Evolutionary conservation across 2,888 invertebrate genomes (phyloP).

Genomic region (Graphium colonna): DNA sequence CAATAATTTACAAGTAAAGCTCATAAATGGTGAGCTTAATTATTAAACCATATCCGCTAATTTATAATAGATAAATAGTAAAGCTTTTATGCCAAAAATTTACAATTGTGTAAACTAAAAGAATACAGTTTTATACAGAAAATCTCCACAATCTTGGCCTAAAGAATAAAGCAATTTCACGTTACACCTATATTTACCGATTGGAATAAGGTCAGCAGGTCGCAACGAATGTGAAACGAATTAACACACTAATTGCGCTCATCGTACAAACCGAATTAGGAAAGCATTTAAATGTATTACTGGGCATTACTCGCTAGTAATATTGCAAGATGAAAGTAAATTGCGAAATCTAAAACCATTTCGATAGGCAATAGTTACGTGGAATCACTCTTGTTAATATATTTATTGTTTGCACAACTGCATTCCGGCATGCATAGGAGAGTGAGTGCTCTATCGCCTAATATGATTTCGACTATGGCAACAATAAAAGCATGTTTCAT

Average conservation of each 20-base stretch:
- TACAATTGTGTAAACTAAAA: too few relatives aligned
- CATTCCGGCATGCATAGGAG: too few relatives aligned
- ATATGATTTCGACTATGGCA: too few relatives aligned
- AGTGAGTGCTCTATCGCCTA: too few relatives aligned
- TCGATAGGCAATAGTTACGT: conserved; percentile 8
- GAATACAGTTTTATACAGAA: too few relatives aligned
- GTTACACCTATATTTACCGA: conserved; percentile 1
- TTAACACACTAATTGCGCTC: conserved; percentile 24
- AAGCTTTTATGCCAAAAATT: too few relatives aligned
- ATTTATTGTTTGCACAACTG: conserved; percentile 13
- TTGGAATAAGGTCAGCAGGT: conserved; percentile 19
- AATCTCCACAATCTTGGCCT: too few relatives aligned
- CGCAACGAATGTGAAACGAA: conserved; percentile 23
- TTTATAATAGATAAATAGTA: too few relatives aligned
- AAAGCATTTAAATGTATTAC: conserved; percentile 24
- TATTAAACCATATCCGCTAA: too few relatives aligned
- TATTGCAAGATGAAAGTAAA: conserved; percentile 21
- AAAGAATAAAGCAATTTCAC: neutral
- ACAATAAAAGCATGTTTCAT: too few relatives aligned
- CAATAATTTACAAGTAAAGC: too few relatives aligned
- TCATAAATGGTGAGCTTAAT: too few relatives aligned
- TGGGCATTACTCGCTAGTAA: conserved; percentile 22
- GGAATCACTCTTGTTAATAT: conserved; percentile 10
- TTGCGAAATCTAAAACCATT: conserved; percentile 19
- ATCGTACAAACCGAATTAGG: conserved; percentile 25